Percentiles rank a stretch among this genome's conserved stretches.
These are phyloP conservation scores for Motacilla alba DNA, from an alignment of 2,113 vertebrate species.

Conservation along the genomic window DNA sequence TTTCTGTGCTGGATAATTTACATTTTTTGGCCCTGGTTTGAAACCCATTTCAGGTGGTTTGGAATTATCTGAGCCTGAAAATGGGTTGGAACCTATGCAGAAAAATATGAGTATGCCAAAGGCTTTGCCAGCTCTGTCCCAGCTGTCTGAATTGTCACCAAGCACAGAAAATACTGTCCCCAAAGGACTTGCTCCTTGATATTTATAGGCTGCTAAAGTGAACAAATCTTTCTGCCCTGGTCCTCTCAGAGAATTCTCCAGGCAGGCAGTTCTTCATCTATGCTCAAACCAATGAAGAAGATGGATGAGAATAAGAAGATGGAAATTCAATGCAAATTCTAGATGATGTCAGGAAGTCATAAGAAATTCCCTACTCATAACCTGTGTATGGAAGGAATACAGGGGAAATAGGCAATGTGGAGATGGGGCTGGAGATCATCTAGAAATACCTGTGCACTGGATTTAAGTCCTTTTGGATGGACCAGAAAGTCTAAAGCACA, in stretches of 20 bases:
- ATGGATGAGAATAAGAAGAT: not conserved
- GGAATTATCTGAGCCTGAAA: constrained; percentile 26
- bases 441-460: not conserved
- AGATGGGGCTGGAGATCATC: not conserved
- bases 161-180: constrained; percentile 19
- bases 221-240: not conserved
- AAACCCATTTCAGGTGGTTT: not conserved
- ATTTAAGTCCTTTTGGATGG: not conserved
- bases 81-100: not conserved
- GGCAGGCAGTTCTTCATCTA: not conserved
- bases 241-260: not conserved
- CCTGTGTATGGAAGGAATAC: not conserved
- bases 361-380: not conserved
- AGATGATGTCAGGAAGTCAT: not conserved
- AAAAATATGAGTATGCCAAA: not conserved
- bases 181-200: not conserved
- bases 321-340: not conserved
- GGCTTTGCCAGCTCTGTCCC: not conserved
- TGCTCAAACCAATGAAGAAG: not conserved
- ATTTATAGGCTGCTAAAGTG: constrained; percentile 25
- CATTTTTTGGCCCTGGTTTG: not conserved
- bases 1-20: not conserved
- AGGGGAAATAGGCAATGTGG: not conserved
- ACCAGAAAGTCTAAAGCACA: not conserved
- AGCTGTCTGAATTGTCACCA: constrained; percentile 26